phyloP scores from a whole-genome alignment of 2,797 vertebrate genomes.

The Mormyrus proboscirostris region DNA sequence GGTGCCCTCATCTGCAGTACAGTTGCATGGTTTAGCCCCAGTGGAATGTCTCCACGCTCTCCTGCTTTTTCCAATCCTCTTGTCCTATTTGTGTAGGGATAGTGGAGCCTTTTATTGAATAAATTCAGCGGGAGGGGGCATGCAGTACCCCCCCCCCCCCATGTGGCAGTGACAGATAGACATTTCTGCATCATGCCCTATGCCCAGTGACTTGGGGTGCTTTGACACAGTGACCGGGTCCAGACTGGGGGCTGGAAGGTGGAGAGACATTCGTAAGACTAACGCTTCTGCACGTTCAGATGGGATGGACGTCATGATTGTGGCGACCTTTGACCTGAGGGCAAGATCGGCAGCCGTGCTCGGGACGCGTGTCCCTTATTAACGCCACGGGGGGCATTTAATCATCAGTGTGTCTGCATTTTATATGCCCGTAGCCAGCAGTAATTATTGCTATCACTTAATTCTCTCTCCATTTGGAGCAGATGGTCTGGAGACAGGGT shows the following conservation, averaged over 20 bases:
- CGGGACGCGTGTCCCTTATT: not conserved
- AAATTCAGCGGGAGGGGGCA: slow-evolving; percentile 26
- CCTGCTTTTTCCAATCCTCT: slow-evolving; percentile 23
- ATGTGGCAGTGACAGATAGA: slow-evolving; percentile 26
- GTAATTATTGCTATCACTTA: not conserved
- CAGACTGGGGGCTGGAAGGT: not conserved
- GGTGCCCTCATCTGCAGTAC: not conserved
- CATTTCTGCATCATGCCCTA: not conserved
- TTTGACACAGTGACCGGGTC: not conserved
- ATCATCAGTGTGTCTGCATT: not conserved
- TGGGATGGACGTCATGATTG: not conserved
- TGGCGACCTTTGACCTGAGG: not conserved
- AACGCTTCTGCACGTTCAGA: not conserved
- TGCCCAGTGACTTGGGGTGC: not conserved
- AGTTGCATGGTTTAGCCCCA: not conserved
- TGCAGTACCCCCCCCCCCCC: slow-evolving; percentile 14
- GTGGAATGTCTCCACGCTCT: slow-evolving; percentile 5
- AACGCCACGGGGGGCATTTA: not conserved
- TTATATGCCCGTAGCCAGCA: not conserved
- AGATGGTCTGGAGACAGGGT: not conserved
- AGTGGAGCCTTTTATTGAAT: slow-evolving; percentile 32
- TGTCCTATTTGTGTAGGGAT: slow-evolving; percentile 31
- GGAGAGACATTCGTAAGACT: not conserved
- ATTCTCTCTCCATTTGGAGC: not conserved
- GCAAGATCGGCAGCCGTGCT: not conserved